Conservation (phyloP, 2,797 vertebrate genomes). For the Phrynocephalus guinanensis region DNA sequence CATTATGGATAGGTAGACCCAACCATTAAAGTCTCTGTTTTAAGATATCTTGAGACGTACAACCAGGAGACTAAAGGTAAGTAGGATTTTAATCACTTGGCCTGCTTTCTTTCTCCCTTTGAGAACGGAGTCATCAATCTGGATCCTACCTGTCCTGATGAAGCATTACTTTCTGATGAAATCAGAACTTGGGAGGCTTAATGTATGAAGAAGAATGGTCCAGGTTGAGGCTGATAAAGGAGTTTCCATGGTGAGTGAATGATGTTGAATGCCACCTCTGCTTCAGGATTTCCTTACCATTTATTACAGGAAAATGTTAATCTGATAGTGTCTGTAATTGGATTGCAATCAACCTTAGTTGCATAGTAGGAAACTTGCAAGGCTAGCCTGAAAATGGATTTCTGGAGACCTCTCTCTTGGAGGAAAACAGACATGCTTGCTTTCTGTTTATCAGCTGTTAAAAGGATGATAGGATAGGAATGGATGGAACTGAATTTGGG, state of each 20-base stretch:
- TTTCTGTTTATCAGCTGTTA: constrained; percentile 60
- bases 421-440: constrained; percentile 46
- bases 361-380: constrained; percentile 60
- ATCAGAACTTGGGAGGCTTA: constrained; percentile 61
- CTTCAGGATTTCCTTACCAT: constrained; percentile 72
- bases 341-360: constrained; percentile 66
- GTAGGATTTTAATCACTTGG: constrained; percentile 62
- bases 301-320: constrained; percentile 75
- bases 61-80: constrained; percentile 45
- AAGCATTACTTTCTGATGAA: constrained; percentile 70
- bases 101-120: constrained; percentile 42
- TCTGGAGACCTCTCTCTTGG: constrained; percentile 40
- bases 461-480: constrained; percentile 45
- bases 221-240: constrained; percentile 74
- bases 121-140: constrained; percentile 68
- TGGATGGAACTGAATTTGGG: background rate
- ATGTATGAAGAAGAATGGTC: constrained; percentile 63
- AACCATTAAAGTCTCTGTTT: background rate
- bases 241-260: constrained; percentile 71
- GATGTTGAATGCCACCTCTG: constrained; percentile 71
- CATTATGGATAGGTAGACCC: background rate
- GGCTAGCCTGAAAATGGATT: constrained; percentile 62
- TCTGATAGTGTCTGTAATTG: constrained; percentile 73
- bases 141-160: constrained; percentile 67
- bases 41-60: background rate